These are phyloP conservation scores for Peromyscus leucopus DNA, from an alignment of 2,113 vertebrate species.

Conservation along the genomic window DNA sequence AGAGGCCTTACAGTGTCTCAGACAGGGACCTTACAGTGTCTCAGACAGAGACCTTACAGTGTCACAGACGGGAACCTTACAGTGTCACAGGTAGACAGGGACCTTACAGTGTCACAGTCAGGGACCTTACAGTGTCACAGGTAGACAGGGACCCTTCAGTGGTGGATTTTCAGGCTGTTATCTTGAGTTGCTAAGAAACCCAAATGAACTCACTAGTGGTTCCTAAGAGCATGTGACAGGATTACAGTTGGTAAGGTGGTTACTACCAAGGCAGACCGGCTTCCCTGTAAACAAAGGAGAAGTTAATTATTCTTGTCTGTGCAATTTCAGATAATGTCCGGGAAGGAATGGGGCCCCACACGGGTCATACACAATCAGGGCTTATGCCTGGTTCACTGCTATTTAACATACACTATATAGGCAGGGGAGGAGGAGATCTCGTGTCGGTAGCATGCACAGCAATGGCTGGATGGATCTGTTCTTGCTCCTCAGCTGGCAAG, in stretches of 20 bases:
- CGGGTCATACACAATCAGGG: background rate
- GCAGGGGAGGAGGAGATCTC: background rate
- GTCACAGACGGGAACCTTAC: no score
- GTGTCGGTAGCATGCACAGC: background rate
- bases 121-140: no score
- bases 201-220: background rate
- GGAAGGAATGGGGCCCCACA: background rate
- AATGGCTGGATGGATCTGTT: background rate
- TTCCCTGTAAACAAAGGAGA: background rate
- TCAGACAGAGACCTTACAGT: no score
- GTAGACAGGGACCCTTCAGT: background rate
- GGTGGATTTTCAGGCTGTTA: background rate
- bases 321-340: background rate
- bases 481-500: background rate
- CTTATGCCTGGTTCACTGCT: background rate
- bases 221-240: background rate
- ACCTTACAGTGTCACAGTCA: no score
- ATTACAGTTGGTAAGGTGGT: background rate
- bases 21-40: no score
- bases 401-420: background rate
- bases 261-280: background rate
- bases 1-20: no score
- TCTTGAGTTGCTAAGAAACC: background rate
- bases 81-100: background rate
- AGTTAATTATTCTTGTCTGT: background rate